These are phyloP conservation scores for Liolophura sinensis DNA, from an alignment of 1,140 invertebrate genomes.

Conservation along the genomic window DNA sequence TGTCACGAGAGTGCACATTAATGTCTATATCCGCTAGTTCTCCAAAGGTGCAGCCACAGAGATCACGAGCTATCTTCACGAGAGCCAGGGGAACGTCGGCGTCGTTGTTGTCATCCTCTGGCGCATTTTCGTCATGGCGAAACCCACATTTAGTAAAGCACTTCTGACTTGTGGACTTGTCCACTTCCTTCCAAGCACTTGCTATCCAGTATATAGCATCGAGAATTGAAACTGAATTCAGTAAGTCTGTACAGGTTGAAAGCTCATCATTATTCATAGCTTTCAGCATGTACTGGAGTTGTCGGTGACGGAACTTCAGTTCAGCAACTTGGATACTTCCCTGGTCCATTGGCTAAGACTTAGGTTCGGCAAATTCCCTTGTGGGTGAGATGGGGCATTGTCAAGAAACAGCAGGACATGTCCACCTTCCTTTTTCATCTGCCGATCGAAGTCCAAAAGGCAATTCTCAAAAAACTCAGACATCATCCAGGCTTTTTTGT, in stretches of 20 bases:
- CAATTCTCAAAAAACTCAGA: not conserved
- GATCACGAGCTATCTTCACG: too few species aligned
- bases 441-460: conserved; percentile 5
- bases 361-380: conserved; percentile 49
- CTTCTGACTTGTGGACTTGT: conserved; percentile 17
- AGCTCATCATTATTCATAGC: too few species aligned
- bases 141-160: conserved; percentile 17
- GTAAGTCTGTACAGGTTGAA: conserved; percentile 10
- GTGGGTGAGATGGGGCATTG: too few species aligned
- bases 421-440: conserved; percentile 3
- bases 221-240: conserved; percentile 11
- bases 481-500: conserved; percentile 7
- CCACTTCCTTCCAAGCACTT: conserved; percentile 12
- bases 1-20: too few species aligned
- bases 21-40: too few species aligned
- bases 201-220: conserved; percentile 22
- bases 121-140: too few species aligned
- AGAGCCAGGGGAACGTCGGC: too few species aligned
- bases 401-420: conserved; percentile 10
- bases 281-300: too few species aligned
- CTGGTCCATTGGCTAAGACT: conserved; percentile 60
- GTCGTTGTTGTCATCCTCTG: too few species aligned
- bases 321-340: conserved; percentile 55
- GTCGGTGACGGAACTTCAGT: conserved; percentile 19
- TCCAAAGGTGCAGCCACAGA: too few species aligned